Percentiles rank a stretch among this genome's conserved stretches.
Conservation (phyloP, 2,888 invertebrate genomes). For the Brachyptera risi region DNA sequence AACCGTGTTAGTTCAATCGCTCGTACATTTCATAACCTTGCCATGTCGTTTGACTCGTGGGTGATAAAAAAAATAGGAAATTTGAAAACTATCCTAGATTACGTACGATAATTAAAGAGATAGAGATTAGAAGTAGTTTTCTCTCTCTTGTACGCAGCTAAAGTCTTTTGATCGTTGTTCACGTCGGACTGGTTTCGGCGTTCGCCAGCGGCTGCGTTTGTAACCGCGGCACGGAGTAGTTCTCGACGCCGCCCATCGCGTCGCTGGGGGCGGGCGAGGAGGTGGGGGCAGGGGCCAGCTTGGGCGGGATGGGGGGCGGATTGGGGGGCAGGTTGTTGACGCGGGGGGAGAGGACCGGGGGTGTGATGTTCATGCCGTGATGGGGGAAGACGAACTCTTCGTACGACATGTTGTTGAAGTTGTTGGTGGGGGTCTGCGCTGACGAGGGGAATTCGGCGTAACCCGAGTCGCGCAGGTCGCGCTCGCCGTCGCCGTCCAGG, state of each 20-base stretch:
- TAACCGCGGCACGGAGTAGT: conserved; percentile 46
- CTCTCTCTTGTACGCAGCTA: too few relatives aligned
- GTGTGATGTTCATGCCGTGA: conserved; percentile 32
- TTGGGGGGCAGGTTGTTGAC: conserved; percentile 32
- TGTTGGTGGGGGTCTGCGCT: conserved; percentile 33
- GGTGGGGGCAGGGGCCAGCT: conserved; percentile 33
- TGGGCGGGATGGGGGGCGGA: conserved; percentile 40
- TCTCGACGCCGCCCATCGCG: conserved; percentile 37
- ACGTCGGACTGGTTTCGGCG: too few relatives aligned
- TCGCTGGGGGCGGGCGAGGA: conserved; percentile 27
- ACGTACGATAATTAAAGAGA: too few relatives aligned
- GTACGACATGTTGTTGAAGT: conserved; percentile 46
- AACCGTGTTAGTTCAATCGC: too few relatives aligned
- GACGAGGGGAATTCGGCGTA: conserved; percentile 42
- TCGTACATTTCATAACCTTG: too few relatives aligned
- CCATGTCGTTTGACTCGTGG: too few relatives aligned
- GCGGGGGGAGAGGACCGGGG: conserved; percentile 35
- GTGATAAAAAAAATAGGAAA: too few relatives aligned
- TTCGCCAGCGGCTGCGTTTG: conserved; percentile 39
- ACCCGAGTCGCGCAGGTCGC: conserved; percentile 52
- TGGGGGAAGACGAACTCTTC: conserved; percentile 45
- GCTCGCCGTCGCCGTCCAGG: conserved; percentile 34
- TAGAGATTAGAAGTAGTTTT: too few relatives aligned
- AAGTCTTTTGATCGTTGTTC: too few relatives aligned
- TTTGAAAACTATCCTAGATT: too few relatives aligned